Conservation (phyloP, 2,888 invertebrate species). For the Ormia ochracea region DNA sequence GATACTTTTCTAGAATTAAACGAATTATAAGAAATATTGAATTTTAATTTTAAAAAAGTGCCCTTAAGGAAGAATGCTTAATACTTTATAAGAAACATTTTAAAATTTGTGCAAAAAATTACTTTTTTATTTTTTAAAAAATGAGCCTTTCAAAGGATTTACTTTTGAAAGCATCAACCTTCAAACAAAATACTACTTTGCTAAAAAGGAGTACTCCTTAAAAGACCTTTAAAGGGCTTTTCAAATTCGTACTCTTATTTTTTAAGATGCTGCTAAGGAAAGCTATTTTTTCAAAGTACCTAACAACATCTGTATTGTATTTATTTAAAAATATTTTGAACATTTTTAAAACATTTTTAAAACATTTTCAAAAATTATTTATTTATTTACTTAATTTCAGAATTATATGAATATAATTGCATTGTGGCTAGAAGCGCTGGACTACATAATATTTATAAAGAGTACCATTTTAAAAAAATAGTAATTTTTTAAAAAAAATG, state of each 20-base stretch:
- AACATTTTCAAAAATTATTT: neutral
- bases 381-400: too few species aligned
- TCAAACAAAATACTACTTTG: neutral
- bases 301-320: too few species aligned
- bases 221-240: neutral
- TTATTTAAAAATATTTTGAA: too few species aligned
- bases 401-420: too few species aligned
- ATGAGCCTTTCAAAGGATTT: neutral
- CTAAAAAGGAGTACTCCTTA: neutral
- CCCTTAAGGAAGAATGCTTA: neutral
- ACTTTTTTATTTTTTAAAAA: neutral
- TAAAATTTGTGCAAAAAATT: neutral
- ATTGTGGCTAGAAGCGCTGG: too few species aligned
- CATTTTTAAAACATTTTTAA: too few species aligned
- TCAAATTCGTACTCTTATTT: neutral
- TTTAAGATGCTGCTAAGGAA: neutral
- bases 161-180: neutral
- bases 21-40: too few species aligned
- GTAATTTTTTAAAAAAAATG: neutral
- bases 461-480: neutral
- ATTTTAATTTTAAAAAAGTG: neutral
- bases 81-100: neutral
- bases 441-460: too few species aligned
- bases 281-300: neutral
- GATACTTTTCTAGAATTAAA: too few species aligned